phyloP scores from a whole-genome alignment of 1,140 invertebrate genomes.

The Ostrea edulis region DNA sequence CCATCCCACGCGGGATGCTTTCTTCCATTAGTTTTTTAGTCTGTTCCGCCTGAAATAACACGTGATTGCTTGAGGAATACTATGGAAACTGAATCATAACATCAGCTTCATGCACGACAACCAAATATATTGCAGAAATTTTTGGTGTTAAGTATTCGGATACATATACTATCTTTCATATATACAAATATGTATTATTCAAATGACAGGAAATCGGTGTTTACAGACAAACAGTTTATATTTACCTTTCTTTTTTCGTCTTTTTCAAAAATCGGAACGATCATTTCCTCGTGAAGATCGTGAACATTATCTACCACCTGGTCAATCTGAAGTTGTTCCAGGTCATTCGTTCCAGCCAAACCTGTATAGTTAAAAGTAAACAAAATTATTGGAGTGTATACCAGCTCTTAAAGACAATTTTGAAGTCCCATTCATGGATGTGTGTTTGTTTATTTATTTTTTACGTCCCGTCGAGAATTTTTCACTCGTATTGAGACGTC shows the following conservation, averaged over 20 bases:
- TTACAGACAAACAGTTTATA: neutral
- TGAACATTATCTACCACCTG: conserved; percentile 1
- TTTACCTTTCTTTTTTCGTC: conserved; percentile 50
- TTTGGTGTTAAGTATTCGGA: neutral
- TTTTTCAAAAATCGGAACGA: conserved; percentile 39
- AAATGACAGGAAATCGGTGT: no score
- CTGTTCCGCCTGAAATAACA: conserved; percentile 45
- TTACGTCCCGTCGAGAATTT: no score
- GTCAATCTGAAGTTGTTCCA: conserved; percentile 36
- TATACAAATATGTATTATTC: neutral
- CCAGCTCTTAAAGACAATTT: no score
- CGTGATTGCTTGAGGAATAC: neutral
- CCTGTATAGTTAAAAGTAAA: neutral
- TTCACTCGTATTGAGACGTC: no score
- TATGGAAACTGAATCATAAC: neutral
- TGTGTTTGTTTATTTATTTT: no score
- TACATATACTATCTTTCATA: neutral
- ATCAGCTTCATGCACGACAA: neutral
- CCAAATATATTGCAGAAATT: neutral
- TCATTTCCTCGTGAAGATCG: conserved; percentile 34
- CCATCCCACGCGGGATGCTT: conserved; percentile 39
- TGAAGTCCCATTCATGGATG: no score
- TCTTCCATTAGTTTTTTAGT: conserved; percentile 45
- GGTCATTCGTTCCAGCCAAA: conserved; percentile 23
- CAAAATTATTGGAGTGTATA: no score